These are phyloP conservation scores for Serilophus lunatus DNA, from an alignment of 2,113 vertebrate genomes.

Conservation along the genomic window DNA sequence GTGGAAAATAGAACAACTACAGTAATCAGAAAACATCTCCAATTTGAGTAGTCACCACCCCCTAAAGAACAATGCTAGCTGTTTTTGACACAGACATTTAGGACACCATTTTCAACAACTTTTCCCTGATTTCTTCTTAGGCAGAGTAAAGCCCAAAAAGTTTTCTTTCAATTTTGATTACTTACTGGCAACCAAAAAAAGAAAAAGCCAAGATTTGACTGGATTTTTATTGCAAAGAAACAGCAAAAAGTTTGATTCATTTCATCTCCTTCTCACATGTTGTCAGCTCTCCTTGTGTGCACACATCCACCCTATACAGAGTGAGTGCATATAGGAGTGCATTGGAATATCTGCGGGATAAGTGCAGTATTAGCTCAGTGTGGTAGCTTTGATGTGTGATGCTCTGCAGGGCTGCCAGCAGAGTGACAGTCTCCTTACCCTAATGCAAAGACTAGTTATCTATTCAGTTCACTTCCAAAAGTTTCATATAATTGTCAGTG, in stretches of 20 bases:
- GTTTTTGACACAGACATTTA: not conserved
- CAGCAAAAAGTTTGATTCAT: constrained; percentile 43
- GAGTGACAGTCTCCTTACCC: constrained; percentile 52
- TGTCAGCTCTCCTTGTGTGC: constrained; percentile 23
- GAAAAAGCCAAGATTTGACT: not conserved
- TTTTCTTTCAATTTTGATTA: not conserved
- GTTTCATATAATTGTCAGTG: constrained; percentile 33
- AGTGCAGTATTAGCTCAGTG: constrained; percentile 61
- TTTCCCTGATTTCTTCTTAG: not conserved
- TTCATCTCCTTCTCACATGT: constrained; percentile 51
- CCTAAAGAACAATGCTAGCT: rapidly evolving
- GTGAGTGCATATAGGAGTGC: constrained; percentile 21
- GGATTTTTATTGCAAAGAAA: not conserved
- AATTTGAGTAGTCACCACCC: not conserved
- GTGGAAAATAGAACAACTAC: not conserved
- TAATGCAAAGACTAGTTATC: constrained; percentile 59
- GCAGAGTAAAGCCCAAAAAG: rapidly evolving
- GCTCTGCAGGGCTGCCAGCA: constrained; percentile 60
- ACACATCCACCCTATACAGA: not conserved
- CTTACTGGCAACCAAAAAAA: rapidly evolving
- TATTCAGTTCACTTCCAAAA: constrained; percentile 44
- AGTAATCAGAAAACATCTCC: not conserved
- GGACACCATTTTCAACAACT: not conserved
- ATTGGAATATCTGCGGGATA: constrained; percentile 50
- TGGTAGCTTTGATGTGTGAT: constrained; percentile 61